Conservation (phyloP, 2,113 vertebrate species). For the Pangasianodon hypophthalmus region DNA sequence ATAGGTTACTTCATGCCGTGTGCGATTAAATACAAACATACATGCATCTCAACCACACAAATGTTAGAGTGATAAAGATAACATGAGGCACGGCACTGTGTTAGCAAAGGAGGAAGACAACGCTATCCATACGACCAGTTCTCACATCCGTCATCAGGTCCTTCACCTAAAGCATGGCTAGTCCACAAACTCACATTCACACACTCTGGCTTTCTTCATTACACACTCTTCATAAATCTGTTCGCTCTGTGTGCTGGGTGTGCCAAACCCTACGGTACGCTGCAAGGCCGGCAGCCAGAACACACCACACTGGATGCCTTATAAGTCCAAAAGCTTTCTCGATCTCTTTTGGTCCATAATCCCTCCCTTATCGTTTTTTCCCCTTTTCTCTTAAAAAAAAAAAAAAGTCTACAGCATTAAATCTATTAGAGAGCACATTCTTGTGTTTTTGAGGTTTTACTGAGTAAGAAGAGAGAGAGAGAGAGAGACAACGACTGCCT, state of each 20-base stretch:
- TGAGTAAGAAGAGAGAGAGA: slow-evolving; percentile 15
- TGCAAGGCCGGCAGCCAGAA: slow-evolving; percentile 27
- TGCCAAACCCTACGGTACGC: slow-evolving; percentile 42
- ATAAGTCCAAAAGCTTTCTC: slow-evolving; percentile 52
- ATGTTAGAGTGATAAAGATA: neutral
- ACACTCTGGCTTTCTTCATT: slow-evolving; percentile 9
- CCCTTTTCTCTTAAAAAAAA: slow-evolving; percentile 26
- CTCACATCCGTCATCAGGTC: slow-evolving; percentile 11
- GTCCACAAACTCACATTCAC: slow-evolving; percentile 30
- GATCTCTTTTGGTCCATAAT: slow-evolving; percentile 31
- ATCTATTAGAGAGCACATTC: slow-evolving; percentile 53
- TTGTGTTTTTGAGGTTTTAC: slow-evolving; percentile 41
- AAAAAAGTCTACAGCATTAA: slow-evolving; percentile 31
- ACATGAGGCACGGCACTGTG: too few species aligned
- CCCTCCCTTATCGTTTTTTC: neutral
- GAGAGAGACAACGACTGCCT: neutral
- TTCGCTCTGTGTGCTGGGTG: neutral
- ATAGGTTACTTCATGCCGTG: neutral
- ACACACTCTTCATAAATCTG: slow-evolving; percentile 13
- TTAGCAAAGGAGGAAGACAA: neutral
- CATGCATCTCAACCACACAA: neutral
- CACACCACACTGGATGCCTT: slow-evolving; percentile 49
- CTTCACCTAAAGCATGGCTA: neutral
- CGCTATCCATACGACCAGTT: neutral
- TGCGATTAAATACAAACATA: neutral